Evolutionary conservation across 2,888 invertebrate genomes (phyloP).

Genomic region (Ferrisia virgata): DNA sequence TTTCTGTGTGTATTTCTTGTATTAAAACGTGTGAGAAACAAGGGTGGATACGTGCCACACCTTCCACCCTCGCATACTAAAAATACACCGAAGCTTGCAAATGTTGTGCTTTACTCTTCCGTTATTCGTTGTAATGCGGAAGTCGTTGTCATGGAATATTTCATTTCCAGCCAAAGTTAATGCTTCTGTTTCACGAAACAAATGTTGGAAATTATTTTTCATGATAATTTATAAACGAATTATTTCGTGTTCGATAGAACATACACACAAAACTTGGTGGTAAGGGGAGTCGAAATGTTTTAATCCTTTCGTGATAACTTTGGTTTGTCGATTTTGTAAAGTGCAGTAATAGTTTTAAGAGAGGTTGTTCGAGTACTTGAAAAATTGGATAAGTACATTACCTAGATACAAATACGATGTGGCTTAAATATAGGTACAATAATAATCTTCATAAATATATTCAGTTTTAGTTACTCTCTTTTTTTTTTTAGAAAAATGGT

Average conservation of each 20-base stretch:
- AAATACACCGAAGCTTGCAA: neutral
- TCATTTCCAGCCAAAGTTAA: neutral
- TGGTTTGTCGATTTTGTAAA: neutral
- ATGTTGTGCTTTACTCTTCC: slow-evolving; percentile 9
- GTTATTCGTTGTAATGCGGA: slow-evolving; percentile 8
- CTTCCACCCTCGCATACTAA: neutral
- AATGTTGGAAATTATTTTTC: slow-evolving; percentile 7
- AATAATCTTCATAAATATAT: too few species aligned
- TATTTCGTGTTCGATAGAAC: neutral
- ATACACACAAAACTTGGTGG: neutral
- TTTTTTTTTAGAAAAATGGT: too few species aligned
- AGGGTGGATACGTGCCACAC: neutral
- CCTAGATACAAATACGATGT: too few species aligned
- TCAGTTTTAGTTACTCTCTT: too few species aligned
- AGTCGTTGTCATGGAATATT: slow-evolving; percentile 14
- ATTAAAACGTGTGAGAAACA: neutral
- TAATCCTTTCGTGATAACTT: neutral
- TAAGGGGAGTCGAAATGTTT: neutral
- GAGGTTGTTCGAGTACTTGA: neutral
- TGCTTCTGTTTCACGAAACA: slow-evolving; percentile 5
- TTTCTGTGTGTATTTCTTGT: neutral
- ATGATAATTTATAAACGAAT: slow-evolving; percentile 12
- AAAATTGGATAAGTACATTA: too few species aligned
- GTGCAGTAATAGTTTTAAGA: neutral
- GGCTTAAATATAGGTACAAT: too few species aligned